phyloP scores from a whole-genome alignment of 2,113 vertebrate genomes.

The Calypte anna region DNA sequence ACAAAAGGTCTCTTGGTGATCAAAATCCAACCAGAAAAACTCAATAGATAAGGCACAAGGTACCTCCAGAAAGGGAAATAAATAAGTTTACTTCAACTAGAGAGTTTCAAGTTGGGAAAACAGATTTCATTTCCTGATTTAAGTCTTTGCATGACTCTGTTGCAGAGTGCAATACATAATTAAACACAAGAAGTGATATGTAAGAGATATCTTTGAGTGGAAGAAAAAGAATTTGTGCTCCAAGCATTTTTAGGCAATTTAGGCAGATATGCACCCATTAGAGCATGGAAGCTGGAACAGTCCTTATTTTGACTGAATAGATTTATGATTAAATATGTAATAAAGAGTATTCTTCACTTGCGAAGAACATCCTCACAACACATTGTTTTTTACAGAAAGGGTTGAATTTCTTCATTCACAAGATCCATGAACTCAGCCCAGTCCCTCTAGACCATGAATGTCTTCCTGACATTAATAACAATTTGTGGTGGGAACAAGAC shows the following conservation, averaged over 20 bases:
- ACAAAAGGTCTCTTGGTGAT: fast-evolving
- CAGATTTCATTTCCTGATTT: not conserved
- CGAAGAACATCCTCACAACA: not conserved
- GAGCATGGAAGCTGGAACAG: not conserved
- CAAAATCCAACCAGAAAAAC: not conserved
- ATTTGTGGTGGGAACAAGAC: fast-evolving
- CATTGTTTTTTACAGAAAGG: not conserved
- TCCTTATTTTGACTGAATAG: not conserved
- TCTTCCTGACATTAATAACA: not conserved
- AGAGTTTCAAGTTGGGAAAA: not conserved
- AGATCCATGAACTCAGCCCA: not conserved
- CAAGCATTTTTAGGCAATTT: not conserved
- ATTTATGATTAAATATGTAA: not conserved
- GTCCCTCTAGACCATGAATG: not conserved
- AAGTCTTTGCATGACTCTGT: not conserved
- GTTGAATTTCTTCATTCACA: not conserved
- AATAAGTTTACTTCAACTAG: not conserved
- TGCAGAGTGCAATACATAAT: not conserved
- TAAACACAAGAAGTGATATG: not conserved
- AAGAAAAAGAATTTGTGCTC: not conserved
- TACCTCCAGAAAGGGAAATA: not conserved
- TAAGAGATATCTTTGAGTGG: not conserved
- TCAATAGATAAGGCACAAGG: not conserved
- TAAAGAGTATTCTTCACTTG: not conserved
- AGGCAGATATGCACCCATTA: fast-evolving